Evolutionary conservation across 1,140 invertebrate species (phyloP), one percentile per base, ranked within the genome.

Genomic region (Lamellibrachia luymesi): DNA sequence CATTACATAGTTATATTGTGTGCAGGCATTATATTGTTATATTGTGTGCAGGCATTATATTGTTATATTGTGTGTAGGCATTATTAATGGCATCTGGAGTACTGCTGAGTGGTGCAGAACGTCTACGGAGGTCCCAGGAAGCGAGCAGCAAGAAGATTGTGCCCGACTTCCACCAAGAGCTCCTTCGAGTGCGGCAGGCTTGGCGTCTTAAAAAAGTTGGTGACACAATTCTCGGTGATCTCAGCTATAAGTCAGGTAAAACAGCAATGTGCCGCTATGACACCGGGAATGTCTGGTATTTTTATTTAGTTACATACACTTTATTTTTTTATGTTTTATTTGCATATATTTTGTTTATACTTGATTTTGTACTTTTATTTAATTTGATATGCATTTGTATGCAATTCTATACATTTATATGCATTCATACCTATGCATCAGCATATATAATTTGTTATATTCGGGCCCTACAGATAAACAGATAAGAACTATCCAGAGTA

Each of bases 171-270:
- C 98, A 99, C 95, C 98, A 98, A 94, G 99, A 99, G 95, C 96
- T 99, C 91, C 95, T 99, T 1, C 97, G 98, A 93, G 97, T 99
- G 80, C 96, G 99, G 91, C 98, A 99, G 95, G 99, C 98, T 95
- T 99, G 98, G 98, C 97, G 98, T 93, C 96, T 99, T 2, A 99
- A 99, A 96, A 99, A 99, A 97, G 98, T 99, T 1, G 98, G 98
- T 0, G 99, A 98, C 95, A 98, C 98, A 0, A 99, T 99, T 94
- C 98, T 99, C 91, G 99, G 99, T 0, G 99, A 99, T 97, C 97
- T 99, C 2, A 99, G 98, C 96, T 99, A 99, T 96, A 97, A 98
- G 94, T 99, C 98, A 94, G 97, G 97, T 97, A 95, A 95, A 94
- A 93, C 91, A 50, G 38, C 51, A 17, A 27, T 50, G 17, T 89